Conservation (phyloP, 2,888 invertebrate genomes). For the Drosophila colorata region DNA sequence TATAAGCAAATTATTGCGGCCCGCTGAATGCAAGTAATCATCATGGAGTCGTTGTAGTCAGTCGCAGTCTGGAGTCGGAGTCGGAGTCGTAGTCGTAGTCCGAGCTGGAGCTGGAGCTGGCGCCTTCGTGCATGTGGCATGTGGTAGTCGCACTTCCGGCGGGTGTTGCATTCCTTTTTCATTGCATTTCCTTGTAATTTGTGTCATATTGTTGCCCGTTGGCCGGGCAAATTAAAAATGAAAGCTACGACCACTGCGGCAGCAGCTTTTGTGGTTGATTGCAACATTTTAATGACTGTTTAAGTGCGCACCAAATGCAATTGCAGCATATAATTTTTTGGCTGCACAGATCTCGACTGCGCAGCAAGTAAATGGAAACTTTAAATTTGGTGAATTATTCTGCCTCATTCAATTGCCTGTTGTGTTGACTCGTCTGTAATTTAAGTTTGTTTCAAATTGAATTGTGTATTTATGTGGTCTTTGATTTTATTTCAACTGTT, state of each 20-base stretch:
- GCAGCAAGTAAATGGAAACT: not conserved
- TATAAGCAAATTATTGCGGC: conserved; percentile 75
- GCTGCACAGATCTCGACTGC: not conserved
- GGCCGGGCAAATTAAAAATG: conserved; percentile 67
- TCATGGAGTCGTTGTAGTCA: conserved; percentile 31
- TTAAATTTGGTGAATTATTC: not conserved
- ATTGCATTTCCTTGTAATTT: conserved; percentile 77
- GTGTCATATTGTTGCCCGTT: conserved; percentile 72
- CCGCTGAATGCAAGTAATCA: conserved; percentile 70
- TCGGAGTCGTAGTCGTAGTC: not conserved
- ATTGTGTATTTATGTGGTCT: not conserved
- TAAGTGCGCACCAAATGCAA: conserved; percentile 64
- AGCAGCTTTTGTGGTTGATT: conserved; percentile 59
- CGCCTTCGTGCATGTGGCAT: conserved; percentile 22
- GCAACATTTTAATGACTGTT: conserved; percentile 67
- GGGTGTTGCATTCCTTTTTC: conserved; percentile 52
- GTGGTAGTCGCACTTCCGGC: conserved; percentile 25
- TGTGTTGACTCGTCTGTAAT: not conserved
- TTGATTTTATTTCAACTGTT: too few species aligned
- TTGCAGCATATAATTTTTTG: conserved; percentile 43
- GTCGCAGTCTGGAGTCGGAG: conserved; percentile 20
- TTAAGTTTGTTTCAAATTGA: not conserved
- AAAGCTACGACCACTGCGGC: conserved; percentile 41
- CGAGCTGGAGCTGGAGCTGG: not conserved
- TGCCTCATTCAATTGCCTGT: not conserved